Percentiles rank a stretch among this genome's conserved stretches.
phyloP scores from a whole-genome alignment of 1,140 invertebrate species.

The Procambarus virginalis region DNA sequence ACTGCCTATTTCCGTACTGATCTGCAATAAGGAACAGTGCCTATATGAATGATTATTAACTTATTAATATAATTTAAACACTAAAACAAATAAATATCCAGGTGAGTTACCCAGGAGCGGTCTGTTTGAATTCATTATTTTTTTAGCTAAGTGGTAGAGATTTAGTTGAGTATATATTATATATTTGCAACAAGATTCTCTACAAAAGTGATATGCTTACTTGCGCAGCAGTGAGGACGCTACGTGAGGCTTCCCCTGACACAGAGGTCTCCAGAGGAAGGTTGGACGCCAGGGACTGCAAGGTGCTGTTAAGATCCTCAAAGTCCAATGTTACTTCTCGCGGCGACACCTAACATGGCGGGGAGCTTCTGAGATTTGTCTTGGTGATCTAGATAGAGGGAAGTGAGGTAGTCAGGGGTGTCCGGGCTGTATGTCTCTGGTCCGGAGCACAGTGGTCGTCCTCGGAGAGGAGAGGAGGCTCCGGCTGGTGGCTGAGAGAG shows the following conservation, averaged over 20 bases:
- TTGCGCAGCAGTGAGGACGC: conserved; percentile 31
- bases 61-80: too few relatives aligned
- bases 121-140: too few relatives aligned
- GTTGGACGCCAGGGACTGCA: conserved; percentile 34
- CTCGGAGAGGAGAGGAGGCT: background rate
- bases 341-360: background rate
- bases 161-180: too few relatives aligned
- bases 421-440: background rate
- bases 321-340: background rate
- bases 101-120: too few relatives aligned
- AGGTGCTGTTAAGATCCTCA: conserved; percentile 30
- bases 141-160: too few relatives aligned
- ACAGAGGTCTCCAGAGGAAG: conserved; percentile 22
- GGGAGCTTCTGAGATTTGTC: background rate
- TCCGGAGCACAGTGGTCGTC: conserved; percentile 35
- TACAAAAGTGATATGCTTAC: background rate
- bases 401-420: background rate
- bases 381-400: conserved; percentile 15
- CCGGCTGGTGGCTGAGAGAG: background rate
- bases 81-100: too few relatives aligned
- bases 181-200: too few relatives aligned
- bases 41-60: too few relatives aligned
- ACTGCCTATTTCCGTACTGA: too few relatives aligned
- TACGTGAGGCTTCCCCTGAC: background rate
- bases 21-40: too few relatives aligned